phyloP scores from a whole-genome alignment of 1,140 invertebrate genomes.

The Apolygus lucorum region DNA sequence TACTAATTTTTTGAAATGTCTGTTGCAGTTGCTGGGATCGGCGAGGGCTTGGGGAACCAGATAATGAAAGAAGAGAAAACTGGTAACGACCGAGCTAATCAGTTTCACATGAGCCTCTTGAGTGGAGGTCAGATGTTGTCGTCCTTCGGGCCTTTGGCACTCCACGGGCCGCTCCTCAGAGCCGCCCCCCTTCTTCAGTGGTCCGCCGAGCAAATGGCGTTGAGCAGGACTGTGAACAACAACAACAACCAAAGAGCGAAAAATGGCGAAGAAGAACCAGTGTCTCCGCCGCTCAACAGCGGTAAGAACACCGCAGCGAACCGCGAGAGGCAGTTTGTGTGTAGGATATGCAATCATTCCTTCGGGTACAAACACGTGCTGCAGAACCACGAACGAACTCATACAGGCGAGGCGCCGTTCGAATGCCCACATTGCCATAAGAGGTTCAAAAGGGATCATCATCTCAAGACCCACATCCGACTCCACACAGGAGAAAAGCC shows the following conservation, averaged over 20 bases:
- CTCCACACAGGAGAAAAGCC: slow-evolving; percentile 90
- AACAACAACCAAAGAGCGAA: background rate
- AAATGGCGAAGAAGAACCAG: slow-evolving; percentile 6
- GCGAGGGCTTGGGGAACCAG: slow-evolving; percentile 1
- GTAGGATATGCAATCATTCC: slow-evolving; percentile 72
- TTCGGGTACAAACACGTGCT: slow-evolving; percentile 93
- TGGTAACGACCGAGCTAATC: background rate
- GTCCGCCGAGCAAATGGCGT: slow-evolving; percentile 10
- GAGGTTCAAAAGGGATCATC: slow-evolving; percentile 91
- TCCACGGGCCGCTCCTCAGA: too few relatives aligned
- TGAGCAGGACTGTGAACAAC: background rate
- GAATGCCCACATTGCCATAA: slow-evolving; percentile 91
- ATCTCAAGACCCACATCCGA: slow-evolving; percentile 86
- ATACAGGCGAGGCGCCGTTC: slow-evolving; percentile 94
- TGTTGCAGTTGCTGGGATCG: slow-evolving; percentile 8
- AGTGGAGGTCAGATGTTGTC: background rate
- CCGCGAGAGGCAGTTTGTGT: slow-evolving; percentile 73
- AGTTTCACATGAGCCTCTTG: slow-evolving; percentile 5
- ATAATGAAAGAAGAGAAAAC: slow-evolving; percentile 8
- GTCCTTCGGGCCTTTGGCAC: slow-evolving; percentile 1
- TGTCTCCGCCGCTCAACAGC: background rate
- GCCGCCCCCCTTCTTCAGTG: slow-evolving; percentile 11
- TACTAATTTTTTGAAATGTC: background rate
- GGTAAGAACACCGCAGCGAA: background rate
- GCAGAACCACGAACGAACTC: slow-evolving; percentile 92